Conservation (phyloP, 92 coral and sea anemone species). For the Nematostella vectensis region DNA sequence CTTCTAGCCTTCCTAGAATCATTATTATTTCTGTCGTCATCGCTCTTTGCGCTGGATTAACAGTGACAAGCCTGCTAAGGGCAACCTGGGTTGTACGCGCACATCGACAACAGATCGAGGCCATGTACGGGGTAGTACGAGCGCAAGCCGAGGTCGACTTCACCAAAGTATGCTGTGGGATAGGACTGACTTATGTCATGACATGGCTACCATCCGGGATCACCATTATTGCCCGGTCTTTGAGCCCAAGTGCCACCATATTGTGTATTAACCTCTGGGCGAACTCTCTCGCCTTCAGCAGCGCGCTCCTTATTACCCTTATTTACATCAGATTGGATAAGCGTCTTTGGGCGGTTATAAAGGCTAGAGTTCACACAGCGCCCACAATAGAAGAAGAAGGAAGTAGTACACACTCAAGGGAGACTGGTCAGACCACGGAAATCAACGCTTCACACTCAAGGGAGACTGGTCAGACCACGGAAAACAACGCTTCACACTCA, state of each 20-base stretch:
- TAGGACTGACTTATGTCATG: conserved; percentile 2
- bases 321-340: conserved; percentile 6
- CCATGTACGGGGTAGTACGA: conserved; percentile 8
- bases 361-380: background rate
- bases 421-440: too few relatives aligned
- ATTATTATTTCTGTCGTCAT: background rate
- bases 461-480: too few relatives aligned
- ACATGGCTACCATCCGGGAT: conserved; percentile 8
- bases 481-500: too few relatives aligned
- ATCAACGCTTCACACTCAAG: too few relatives aligned
- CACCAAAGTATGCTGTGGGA: conserved; percentile 4
- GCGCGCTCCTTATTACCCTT: background rate
- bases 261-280: conserved; percentile 4
- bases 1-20: background rate
- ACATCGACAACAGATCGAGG: conserved; percentile 9
- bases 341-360: background rate
- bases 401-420: too few relatives aligned
- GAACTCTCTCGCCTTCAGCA: background rate
- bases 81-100: conserved; percentile 13
- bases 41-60: background rate
- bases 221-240: background rate
- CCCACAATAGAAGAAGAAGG: too few relatives aligned
- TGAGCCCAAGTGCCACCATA: background rate
- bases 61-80: background rate
- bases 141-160: conserved; percentile 16